These are phyloP conservation scores for Exephanes ischioxanthus DNA, from an alignment of 2,888 invertebrate species.

Conservation along the genomic window DNA sequence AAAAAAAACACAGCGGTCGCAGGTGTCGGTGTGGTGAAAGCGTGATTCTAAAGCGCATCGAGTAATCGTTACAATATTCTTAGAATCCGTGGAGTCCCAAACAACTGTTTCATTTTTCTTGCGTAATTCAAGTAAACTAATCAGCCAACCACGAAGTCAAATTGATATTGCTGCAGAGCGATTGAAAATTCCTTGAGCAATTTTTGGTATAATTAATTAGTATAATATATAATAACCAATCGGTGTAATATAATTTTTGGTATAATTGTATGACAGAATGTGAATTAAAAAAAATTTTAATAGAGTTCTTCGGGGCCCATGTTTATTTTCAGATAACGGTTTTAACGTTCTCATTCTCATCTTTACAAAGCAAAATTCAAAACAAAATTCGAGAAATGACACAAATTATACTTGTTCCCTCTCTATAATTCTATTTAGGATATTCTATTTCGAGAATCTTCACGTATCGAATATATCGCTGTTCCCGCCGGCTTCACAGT, in stretches of 20 bases:
- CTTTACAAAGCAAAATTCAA: neutral
- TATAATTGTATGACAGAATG: neutral
- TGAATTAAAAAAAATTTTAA: neutral
- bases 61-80: conserved; percentile 29
- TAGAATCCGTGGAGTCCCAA: neutral
- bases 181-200: neutral
- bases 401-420: neutral
- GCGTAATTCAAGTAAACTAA: conserved; percentile 32
- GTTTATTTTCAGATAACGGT: neutral
- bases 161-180: neutral
- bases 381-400: conserved; percentile 38
- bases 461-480: neutral
- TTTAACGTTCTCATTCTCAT: conserved; percentile 44
- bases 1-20: conserved; percentile 17
- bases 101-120: conserved; percentile 12
- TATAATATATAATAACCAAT: too few species aligned
- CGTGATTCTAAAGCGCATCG: conserved; percentile 31
- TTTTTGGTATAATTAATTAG: neutral
- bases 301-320: neutral
- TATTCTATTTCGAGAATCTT: conserved; percentile 7
- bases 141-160: conserved; percentile 10
- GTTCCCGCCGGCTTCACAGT: conserved; percentile 1
- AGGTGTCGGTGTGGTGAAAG: conserved; percentile 55
- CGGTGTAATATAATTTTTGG: too few species aligned
- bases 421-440: neutral